Percentiles rank a stretch among this genome's conserved stretches.
Conservation (phyloP, 1,140 invertebrate species). For the Heterodera schachtii region DNA sequence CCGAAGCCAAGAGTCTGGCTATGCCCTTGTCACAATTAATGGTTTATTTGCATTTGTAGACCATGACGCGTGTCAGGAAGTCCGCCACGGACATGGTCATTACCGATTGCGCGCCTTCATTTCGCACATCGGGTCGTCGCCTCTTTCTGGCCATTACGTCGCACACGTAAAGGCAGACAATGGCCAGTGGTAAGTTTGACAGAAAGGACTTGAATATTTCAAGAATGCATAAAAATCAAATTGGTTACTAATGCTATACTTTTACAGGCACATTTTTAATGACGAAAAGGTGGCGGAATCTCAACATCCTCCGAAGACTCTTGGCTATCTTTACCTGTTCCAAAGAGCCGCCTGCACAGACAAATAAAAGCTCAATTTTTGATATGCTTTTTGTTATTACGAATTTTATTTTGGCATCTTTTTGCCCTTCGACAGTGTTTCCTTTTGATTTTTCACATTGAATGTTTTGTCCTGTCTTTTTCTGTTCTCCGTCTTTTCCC, state of each 20-base stretch:
- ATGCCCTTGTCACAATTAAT: too few relatives aligned
- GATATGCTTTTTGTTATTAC: neutral
- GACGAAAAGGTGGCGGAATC: constrained; percentile 96
- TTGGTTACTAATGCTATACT: too few relatives aligned
- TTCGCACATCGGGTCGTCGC: constrained; percentile 95
- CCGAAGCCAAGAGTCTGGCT: too few relatives aligned
- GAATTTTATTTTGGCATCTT: too few relatives aligned
- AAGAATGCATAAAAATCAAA: too few relatives aligned
- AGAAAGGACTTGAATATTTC: too few relatives aligned
- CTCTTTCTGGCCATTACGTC: constrained; percentile 95
- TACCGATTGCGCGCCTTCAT: constrained; percentile 90
- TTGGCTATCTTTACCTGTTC: constrained; percentile 91
- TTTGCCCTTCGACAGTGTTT: neutral
- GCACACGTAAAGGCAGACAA: constrained; percentile 75
- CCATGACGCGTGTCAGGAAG: neutral
- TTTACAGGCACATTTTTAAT: constrained; percentile 82
- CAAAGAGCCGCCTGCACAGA: neutral
- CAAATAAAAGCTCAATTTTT: neutral
- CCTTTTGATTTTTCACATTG: neutral
- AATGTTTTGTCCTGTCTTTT: neutral
- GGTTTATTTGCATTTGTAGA: neutral
- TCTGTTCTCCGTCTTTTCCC: neutral
- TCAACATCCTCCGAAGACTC: constrained; percentile 89
- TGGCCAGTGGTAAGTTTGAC: constrained; percentile 20
- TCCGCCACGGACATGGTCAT: constrained; percentile 30